phyloP scores from a whole-genome alignment of 2,888 invertebrate species.

The Abrostola triplasia region DNA sequence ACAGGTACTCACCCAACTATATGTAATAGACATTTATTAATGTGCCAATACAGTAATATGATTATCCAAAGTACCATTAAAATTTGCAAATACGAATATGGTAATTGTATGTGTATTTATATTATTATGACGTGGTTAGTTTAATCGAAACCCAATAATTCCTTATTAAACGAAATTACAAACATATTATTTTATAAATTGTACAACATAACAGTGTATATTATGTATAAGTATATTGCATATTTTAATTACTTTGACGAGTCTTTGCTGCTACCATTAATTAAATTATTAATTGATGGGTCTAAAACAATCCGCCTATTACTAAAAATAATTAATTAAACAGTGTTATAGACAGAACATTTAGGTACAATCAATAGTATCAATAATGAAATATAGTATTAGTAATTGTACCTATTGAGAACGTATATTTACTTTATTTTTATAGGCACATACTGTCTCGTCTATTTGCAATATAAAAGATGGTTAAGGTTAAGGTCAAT shows the following conservation, averaged over 20 bases:
- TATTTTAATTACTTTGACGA: conserved; percentile 8
- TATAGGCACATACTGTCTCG: too few relatives aligned
- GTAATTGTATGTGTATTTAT: background rate
- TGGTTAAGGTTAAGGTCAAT: too few relatives aligned
- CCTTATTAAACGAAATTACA: too few relatives aligned
- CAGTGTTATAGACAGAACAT: conserved; percentile 9
- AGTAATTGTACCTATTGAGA: too few relatives aligned
- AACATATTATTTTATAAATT: too few relatives aligned
- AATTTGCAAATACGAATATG: conserved; percentile 3
- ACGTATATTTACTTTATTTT: too few relatives aligned
- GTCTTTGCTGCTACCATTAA: conserved; percentile 5
- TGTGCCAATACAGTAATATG: conserved; percentile 22
- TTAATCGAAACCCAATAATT: too few relatives aligned
- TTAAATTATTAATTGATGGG: conserved; percentile 20
- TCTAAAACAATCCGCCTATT: conserved; percentile 13
- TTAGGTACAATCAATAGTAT: background rate
- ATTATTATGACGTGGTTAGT: too few relatives aligned
- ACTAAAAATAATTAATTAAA: conserved; percentile 18
- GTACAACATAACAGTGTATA: too few relatives aligned
- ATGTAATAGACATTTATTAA: conserved; percentile 10
- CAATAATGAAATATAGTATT: too few relatives aligned
- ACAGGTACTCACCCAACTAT: background rate
- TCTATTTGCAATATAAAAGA: too few relatives aligned
- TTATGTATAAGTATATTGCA: background rate
- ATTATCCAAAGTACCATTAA: conserved; percentile 10